Conservation (phyloP, 2,113 vertebrate species). For the Formicarius rufipectus region DNA sequence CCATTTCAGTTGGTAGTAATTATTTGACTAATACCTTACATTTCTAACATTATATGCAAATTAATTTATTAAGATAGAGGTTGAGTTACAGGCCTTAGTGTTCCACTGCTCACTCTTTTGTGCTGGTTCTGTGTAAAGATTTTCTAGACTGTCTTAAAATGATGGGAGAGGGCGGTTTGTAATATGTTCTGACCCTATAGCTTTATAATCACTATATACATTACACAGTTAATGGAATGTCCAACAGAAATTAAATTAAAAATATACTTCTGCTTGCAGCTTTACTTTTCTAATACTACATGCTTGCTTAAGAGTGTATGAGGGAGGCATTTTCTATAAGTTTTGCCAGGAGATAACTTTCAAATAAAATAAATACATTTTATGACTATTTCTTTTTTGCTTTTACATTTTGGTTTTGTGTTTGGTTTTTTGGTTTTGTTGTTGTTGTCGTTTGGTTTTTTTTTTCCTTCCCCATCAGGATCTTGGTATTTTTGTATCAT, state of each 20-base stretch:
- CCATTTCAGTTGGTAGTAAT: background rate
- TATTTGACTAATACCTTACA: background rate
- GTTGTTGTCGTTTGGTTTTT: too few relatives aligned
- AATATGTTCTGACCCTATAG: background rate
- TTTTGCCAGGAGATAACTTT: background rate
- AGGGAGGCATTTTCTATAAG: background rate
- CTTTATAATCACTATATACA: background rate
- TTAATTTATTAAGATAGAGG: background rate
- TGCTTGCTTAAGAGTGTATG: background rate
- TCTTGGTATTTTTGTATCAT: background rate
- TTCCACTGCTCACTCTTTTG: background rate
- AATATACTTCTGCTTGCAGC: background rate
- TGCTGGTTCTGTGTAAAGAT: background rate
- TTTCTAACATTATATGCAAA: background rate
- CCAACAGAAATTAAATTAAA: background rate
- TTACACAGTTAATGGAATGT: background rate
- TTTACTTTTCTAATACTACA: background rate
- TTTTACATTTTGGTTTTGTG: too few relatives aligned
- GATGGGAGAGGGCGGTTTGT: fast-evolving
- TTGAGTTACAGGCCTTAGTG: background rate
- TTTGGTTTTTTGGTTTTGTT: too few relatives aligned
- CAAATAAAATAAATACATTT: background rate
- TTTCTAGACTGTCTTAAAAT: background rate
- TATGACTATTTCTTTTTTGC: too few relatives aligned
- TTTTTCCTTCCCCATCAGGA: background rate